Evolutionary conservation across 2,888 invertebrate genomes (phyloP).

Genomic region (Lottia gigantea): DNA sequence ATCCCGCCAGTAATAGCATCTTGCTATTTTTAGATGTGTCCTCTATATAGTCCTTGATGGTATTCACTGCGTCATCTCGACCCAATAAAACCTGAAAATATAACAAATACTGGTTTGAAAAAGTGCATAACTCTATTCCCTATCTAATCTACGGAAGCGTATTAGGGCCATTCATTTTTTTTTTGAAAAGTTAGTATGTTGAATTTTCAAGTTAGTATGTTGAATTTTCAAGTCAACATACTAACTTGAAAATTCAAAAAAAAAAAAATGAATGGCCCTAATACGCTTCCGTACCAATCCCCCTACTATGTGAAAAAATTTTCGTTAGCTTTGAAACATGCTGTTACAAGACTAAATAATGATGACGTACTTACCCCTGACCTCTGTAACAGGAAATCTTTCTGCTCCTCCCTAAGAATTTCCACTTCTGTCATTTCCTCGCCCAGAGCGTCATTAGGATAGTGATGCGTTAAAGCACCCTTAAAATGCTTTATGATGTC

Average conservation of each 20-base stretch:
- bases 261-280: no score
- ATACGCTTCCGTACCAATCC: no score
- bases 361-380: slow-evolving; percentile 34
- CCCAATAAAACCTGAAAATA: slow-evolving; percentile 39
- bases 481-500: slow-evolving; percentile 38
- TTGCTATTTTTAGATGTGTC: slow-evolving; percentile 1
- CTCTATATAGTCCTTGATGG: slow-evolving; percentile 31
- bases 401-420: slow-evolving; percentile 33
- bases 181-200: no score
- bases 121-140: no score
- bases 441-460: slow-evolving; percentile 33
- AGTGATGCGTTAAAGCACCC: slow-evolving; percentile 33
- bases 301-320: no score
- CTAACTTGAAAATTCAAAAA: no score
- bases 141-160: no score
- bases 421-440: slow-evolving; percentile 31
- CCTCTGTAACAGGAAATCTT: slow-evolving; percentile 44
- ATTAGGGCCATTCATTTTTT: no score
- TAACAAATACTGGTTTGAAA: no score
- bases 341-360: background rate
- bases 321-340: no score
- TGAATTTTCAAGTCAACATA: no score
- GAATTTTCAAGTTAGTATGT: no score
- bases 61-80: slow-evolving; percentile 30
- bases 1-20: slow-evolving; percentile 38